Evolutionary conservation across 2,797 vertebrate species (phyloP).

Genomic region (Liparis tanakae): DNA sequence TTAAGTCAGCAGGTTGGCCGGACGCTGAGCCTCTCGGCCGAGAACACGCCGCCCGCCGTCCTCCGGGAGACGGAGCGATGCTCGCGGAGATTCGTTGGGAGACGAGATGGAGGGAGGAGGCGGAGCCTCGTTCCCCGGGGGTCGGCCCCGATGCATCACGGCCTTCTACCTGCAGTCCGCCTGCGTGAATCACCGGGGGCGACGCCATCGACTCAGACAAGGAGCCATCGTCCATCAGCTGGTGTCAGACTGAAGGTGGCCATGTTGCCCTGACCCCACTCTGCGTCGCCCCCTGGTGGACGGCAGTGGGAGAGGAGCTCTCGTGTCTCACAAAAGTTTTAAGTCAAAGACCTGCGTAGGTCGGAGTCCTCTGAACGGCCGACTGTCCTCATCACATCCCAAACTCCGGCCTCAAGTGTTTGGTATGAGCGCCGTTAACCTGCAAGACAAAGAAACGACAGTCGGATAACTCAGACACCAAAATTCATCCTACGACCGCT

Average conservation of each 20-base stretch:
- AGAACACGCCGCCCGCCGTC: not conserved
- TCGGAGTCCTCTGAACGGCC: slow-evolving; percentile 29
- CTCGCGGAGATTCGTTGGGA: not conserved
- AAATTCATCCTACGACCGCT: not conserved
- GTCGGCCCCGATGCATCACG: not conserved
- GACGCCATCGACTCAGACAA: not conserved
- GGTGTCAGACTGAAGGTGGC: slow-evolving; percentile 3
- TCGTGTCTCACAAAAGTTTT: slow-evolving; percentile 52
- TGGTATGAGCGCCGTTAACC: slow-evolving; percentile 45
- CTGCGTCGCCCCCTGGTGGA: slow-evolving; percentile 44
- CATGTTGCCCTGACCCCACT: slow-evolving; percentile 11
- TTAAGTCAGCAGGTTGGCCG: slow-evolving; percentile 56
- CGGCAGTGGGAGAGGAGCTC: slow-evolving; percentile 30
- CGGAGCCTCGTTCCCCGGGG: not conserved
- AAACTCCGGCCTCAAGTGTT: slow-evolving; percentile 35
- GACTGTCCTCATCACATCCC: slow-evolving; percentile 14
- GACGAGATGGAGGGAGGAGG: not conserved
- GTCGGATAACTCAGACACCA: not conserved
- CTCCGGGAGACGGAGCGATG: slow-evolving; percentile 6
- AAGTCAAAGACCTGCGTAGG: slow-evolving; percentile 36
- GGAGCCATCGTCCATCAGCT: not conserved
- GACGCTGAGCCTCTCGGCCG: slow-evolving; percentile 20
- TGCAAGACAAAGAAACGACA: slow-evolving; percentile 33
- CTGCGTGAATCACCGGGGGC: no score
- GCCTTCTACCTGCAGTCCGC: not conserved